Evolutionary conservation across 1,140 invertebrate genomes (phyloP).

Genomic region (Formica exsecta): DNA sequence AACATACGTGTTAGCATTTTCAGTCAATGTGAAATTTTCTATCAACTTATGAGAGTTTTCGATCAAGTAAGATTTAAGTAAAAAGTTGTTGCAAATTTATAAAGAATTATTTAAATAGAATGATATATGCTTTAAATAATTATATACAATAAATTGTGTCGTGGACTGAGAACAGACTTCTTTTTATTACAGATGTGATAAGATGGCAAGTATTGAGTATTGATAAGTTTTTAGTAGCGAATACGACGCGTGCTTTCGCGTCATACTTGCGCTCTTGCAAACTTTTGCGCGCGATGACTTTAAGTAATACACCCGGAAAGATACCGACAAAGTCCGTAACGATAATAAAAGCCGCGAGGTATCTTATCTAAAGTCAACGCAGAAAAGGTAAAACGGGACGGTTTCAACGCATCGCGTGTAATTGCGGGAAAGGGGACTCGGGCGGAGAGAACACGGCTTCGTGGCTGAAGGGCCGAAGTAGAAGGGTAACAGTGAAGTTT

Average conservation of each 20-base stretch:
- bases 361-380: slow-evolving; percentile 38
- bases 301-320: slow-evolving; percentile 31
- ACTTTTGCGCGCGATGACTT: neutral
- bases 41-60: too few relatives aligned
- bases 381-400: slow-evolving; percentile 25
- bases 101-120: neutral
- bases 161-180: neutral
- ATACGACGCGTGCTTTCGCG: neutral
- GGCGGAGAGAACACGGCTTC: slow-evolving; percentile 12
- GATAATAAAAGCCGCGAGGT: slow-evolving; percentile 46
- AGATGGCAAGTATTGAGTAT: neutral
- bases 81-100: neutral
- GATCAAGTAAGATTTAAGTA: neutral
- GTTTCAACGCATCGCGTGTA: slow-evolving; percentile 37
- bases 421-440: slow-evolving; percentile 20
- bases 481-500: slow-evolving; percentile 60
- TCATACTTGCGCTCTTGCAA: neutral
- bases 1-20: neutral
- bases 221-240: neutral
- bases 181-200: neutral
- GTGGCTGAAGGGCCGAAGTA: slow-evolving; percentile 16
- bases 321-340: neutral
- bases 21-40: neutral
- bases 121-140: neutral
- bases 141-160: neutral